Base-by-base conservation (phyloP, 2,888 invertebrate species). In the Cremastinae sp. region DNA sequence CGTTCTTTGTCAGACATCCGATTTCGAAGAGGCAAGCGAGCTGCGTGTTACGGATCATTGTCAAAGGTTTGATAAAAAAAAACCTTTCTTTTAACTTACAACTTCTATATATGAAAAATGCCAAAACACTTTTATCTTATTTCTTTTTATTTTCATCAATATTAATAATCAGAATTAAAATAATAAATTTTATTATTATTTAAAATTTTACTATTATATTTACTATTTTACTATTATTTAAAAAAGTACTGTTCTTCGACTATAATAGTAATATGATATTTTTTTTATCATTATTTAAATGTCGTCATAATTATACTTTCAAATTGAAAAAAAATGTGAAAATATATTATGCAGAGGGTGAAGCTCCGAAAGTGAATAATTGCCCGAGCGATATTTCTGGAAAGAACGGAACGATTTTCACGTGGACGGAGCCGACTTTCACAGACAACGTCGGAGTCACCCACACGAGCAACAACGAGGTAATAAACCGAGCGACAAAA, bases 1-100 rank as follows among this genome's bases (percentile, higher is more conserved):
- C 89, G 16, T 92, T 92, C 83, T 90, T 89, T 78, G 92, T 91
- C 10, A 87, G 88, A 16, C 91, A 91, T 84, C 91, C 92, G 1
- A 85, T 90, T 14, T 90, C 91, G 18, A 90, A 91, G 82, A 89
- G 89, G 78, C 89, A 90, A 64, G 89, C 91, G 36, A 89, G 89
- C 71, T 91, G 91, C 79, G 87, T 87, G 22, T 85, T 91, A 68
- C 88, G 84, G 65, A 88, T 91, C 61, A 88, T 87, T 69, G 89
- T 91, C 28, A 84, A 87, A 85, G 88, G 89, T 89, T 53, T 9
- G 3, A 41, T 4, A 28, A 28, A 28, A 28, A n/a, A n/a, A n/a
- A n/a, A n/a, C n/a, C n/a, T n/a, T n/a, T n/a, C n/a, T n/a, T n/a
- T n/a, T n/a, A n/a, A n/a, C n/a, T n/a, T n/a, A n/a, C n/a, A n/a